Base-by-base conservation (phyloP, 2,888 invertebrate genomes). In the Drosophila yooni region DNA sequence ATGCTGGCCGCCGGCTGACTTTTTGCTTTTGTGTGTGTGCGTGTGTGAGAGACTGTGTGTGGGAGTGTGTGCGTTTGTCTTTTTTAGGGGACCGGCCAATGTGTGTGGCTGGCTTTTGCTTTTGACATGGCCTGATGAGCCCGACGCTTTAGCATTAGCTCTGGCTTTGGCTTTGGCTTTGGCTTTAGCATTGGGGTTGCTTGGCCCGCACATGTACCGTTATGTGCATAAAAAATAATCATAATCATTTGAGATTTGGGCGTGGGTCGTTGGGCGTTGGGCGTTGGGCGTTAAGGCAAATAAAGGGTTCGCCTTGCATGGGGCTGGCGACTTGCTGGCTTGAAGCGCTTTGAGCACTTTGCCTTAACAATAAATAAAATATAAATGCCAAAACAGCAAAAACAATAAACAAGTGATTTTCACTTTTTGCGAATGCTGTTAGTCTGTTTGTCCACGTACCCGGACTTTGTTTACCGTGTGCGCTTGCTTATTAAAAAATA, bases 141-240 rank as follows among this genome's bases (percentile, higher is more conserved):
- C 81, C 36, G 81, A 66, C 54, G 57, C 72, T 66, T 62, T 58
- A 40, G 77, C 52, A 65, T 71, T 62, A 33, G 53, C 74, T 81
- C 53, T 74, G 53, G 65, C 65, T 66, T 33, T 63, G 46, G 69
- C 67, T 68, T 54, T 70, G 59, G 36, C 57, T 48, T 56, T 54
- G 61, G 56, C 63, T 65, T 54, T 65, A 50, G 21, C 64, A 53
- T 65, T 72, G 63, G 78, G 78, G 73, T 27, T 53, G 53, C 33
- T 74, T 70, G 68, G 79, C 56, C 54, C 48, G 60, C 62, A 70
- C 56, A 36, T 82, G 72, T 75, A 74, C 68, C 87, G 87, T 74
- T 88, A 83, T 85, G 87, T 86, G 87, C 81, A 88, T 89, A 86
- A 86, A 88, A 88, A 80, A 87, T 82, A 88, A 86, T 90, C 86